A percentile compares a stretch with the other conserved stretches of the same genome.
These are phyloP conservation scores for Caenorhabditis virilis DNA, from an alignment of 2,888 invertebrate genomes.

Conservation along the genomic window DNA sequence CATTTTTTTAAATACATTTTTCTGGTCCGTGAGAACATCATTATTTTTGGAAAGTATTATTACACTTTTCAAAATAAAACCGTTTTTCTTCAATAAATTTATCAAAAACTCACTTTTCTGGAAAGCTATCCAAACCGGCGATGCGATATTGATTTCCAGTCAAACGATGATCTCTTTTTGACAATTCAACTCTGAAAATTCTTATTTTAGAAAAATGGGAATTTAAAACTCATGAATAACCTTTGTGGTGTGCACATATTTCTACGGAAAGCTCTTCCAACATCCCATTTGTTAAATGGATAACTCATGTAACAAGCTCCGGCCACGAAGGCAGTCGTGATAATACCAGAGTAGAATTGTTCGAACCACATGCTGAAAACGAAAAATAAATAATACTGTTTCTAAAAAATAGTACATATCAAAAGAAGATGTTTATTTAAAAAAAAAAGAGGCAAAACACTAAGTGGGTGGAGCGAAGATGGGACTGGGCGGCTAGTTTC, in stretches of 20 bases:
- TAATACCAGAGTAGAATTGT: conserved; percentile 61
- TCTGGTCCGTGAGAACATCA: too few relatives aligned
- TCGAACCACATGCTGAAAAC: conserved; percentile 61
- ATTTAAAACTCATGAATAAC: conserved; percentile 11
- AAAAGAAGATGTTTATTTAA: background rate
- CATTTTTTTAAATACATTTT: too few relatives aligned
- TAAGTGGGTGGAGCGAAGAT: background rate
- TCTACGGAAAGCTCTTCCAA: conserved; percentile 53
- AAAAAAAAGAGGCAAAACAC: background rate
- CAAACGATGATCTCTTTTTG: conserved; percentile 60
- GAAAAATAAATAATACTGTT: too few relatives aligned
- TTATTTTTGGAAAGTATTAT: too few relatives aligned
- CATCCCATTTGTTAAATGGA: conserved; percentile 61
- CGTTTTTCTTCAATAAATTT: too few relatives aligned
- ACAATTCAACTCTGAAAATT: conserved; percentile 51
- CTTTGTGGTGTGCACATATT: conserved; percentile 51
- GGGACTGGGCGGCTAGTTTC: too few relatives aligned
- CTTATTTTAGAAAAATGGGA: conserved; percentile 6
- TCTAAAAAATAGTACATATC: background rate
- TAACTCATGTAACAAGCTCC: conserved; percentile 62
- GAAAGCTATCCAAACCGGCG: conserved; percentile 56
- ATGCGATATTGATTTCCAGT: conserved; percentile 62
- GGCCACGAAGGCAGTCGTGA: conserved; percentile 58
- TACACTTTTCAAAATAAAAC: too few relatives aligned
- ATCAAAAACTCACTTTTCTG: conserved; percentile 36